phyloP scores from a whole-genome alignment of 2,113 vertebrate genomes.

The Phaethon lepturus region DNA sequence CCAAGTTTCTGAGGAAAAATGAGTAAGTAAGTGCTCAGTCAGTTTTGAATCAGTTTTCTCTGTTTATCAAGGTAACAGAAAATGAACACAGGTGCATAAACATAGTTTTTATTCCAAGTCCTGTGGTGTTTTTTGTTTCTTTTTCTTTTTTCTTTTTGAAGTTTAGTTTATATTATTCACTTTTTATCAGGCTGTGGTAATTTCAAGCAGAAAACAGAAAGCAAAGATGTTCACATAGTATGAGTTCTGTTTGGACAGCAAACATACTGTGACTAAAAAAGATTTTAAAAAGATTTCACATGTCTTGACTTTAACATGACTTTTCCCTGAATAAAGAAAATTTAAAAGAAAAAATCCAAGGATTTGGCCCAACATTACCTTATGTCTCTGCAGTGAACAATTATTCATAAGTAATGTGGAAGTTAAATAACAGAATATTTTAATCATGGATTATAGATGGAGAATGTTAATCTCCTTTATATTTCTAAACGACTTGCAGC shows the following conservation, averaged over 20 bases:
- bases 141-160: not conserved
- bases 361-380: not conserved
- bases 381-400: not conserved
- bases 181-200: not conserved
- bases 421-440: not conserved
- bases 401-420: not conserved
- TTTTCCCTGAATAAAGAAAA: not conserved
- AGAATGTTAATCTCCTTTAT: not conserved
- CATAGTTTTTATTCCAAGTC: not conserved
- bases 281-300: not conserved
- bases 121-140: too few relatives aligned
- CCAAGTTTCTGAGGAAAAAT: not conserved
- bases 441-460: not conserved
- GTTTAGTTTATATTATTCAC: not conserved
- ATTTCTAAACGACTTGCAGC: not conserved
- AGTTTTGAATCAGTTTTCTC: not conserved
- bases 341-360: not conserved
- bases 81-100: not conserved
- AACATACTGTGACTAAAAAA: not conserved
- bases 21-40: not conserved
- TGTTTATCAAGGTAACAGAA: not conserved
- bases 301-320: not conserved
- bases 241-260: not conserved
- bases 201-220: not conserved
- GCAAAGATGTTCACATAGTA: not conserved